These are phyloP conservation scores for Pomatostomus ruficeps DNA, from an alignment of 2,113 vertebrate genomes.

Conservation along the genomic window DNA sequence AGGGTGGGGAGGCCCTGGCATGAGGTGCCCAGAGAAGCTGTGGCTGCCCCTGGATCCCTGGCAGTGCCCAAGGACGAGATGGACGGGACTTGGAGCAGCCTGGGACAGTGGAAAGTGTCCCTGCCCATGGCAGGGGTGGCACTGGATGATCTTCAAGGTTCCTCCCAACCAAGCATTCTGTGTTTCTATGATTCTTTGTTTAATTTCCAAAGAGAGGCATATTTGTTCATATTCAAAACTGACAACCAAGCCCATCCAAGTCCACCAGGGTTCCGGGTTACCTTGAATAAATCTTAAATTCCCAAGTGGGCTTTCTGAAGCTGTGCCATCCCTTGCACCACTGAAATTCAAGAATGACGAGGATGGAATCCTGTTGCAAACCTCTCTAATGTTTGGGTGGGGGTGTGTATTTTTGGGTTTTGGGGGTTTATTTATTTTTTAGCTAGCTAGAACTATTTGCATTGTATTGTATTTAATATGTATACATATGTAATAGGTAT, in stretches of 20 bases:
- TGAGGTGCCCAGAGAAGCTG: not conserved
- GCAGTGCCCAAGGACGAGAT: fast-evolving
- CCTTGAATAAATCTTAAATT: not conserved
- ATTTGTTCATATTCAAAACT: not conserved
- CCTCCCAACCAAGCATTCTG: not conserved
- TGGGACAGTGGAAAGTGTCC: fast-evolving
- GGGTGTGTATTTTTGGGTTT: fast-evolving
- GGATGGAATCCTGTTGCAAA: not conserved
- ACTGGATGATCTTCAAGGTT: not conserved
- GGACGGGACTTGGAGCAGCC: fast-evolving
- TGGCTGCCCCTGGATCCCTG: not conserved
- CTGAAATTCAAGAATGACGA: fast-evolving
- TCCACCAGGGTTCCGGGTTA: not conserved
- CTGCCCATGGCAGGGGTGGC: not conserved
- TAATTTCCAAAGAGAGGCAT: not conserved
- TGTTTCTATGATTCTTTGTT: not conserved
- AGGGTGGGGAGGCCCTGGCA: not conserved
- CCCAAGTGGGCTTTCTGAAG: not conserved
- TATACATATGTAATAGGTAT: no score
- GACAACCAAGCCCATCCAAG: not conserved
- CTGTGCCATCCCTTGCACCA: no score
- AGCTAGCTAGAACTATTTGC: not conserved
- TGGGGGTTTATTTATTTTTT: not conserved
- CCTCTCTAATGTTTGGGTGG: no score
- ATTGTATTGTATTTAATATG: not conserved